Base-by-base conservation (phyloP, 37 sponge, comb jelly and placozoan species). In the Amphimedon queenslandica region DNA sequence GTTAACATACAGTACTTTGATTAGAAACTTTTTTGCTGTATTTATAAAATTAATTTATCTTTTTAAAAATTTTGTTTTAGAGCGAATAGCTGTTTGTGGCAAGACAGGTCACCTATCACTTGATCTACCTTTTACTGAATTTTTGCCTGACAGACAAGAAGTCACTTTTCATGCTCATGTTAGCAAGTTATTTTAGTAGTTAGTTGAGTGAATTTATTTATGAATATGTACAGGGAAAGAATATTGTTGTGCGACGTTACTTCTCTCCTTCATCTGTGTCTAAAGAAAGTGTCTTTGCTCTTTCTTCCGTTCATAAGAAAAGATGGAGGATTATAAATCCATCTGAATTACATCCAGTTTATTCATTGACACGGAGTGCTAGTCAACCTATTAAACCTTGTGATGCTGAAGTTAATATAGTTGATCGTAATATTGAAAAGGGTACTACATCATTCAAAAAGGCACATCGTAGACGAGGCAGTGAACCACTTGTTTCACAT, bases 1-100 rank as follows among this genome's bases (percentile, higher is more conserved):
- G 69, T 67, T 67, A 28, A 4, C 10, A 21, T 23, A 71, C 55
- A 63, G 64, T 63, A 16, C 10, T 30, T 63, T 47, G 51, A 47
- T 47, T 47, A 13, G 8, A 13, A 47, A 47, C 13, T 47, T 13
- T 47, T 47, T 13, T n/a, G n/a, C n/a, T n/a, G n/a, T n/a, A n/a
- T n/a, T n/a, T n/a, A n/a, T n/a, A n/a, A n/a, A n/a, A n/a, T n/a
- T n/a, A n/a, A n/a, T n/a, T n/a, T n/a, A n/a, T n/a, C n/a, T n/a
- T n/a, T n/a, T n/a, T n/a, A n/a, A n/a, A n/a, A n/a, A 27, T 67
- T 20, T 71, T 20, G 29, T 20, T 34, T 29, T 31, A 87, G 88
- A 72, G 23, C 70, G 81, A 0, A 60, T 92, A 16, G 93, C 93
- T 34, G 82, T 92, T 69, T 84, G 84, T 80, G 93, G 93, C 4